Evolutionary conservation across 1,140 invertebrate genomes (phyloP), one percentile per base, ranked within the genome.

Genomic region (Conus ventricosus): DNA sequence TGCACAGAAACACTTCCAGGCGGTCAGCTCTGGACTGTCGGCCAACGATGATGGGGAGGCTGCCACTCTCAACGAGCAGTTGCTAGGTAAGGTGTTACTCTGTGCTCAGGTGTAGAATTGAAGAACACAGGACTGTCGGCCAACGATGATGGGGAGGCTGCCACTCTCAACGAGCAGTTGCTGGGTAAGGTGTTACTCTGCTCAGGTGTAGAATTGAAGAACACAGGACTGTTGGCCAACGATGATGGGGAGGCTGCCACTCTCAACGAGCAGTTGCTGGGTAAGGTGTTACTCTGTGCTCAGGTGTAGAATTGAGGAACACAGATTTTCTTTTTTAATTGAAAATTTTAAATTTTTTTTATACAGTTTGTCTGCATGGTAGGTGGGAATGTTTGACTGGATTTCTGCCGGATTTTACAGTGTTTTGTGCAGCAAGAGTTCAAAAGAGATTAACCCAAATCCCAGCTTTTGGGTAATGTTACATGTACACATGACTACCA

Each of bases 141-240:
- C 53, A 97, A 97, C 88, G 97, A 97, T n/a, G 97, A 97, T 91
- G 98, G 98, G 23, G 96, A 97, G 94, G 97, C 97, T 87, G 96
- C 97, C n/a, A 98, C 98, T 8, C 95, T 99, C 27, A 97, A 98
- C 94, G 97, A 99, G 90, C 98, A 99, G 93, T 95, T 99, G 1
- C 98, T 98, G 92, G 96, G 97, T 97, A 94, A 91, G 92, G 91
- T 57, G 55, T 57, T 57, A n/a, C n/a, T n/a, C n/a, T n/a, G n/a
- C n/a, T n/a, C n/a, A n/a, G n/a, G n/a, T n/a, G n/a, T n/a, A n/a
- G n/a, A n/a, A n/a, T n/a, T n/a, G n/a, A n/a, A n/a, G n/a, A n/a
- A n/a, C n/a, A n/a, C n/a, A n/a, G 98, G 98, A 39, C 95, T 97
- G 81, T 96, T 98, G 57, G 96, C 97, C 53, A 97, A 97, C 88